Evolutionary conservation across 1,140 invertebrate genomes (phyloP).

Genomic region (Zaprionus kolodkinae): DNA sequence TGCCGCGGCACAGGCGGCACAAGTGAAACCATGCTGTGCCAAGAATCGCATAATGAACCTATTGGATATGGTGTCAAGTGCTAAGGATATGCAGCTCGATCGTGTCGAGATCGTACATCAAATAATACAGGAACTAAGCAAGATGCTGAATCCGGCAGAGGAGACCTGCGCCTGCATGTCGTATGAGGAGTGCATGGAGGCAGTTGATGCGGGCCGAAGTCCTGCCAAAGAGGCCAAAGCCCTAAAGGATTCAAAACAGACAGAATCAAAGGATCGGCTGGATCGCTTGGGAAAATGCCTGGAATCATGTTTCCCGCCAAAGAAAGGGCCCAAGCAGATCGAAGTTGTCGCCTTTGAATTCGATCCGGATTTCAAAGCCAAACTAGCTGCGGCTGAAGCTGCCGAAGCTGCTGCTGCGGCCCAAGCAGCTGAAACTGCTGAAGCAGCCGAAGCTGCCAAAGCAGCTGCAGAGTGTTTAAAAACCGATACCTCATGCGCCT

Average conservation of each 20-base stretch:
- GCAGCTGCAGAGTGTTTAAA: no score
- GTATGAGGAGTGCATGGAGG: slow-evolving; percentile 20
- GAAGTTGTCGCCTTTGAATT: slow-evolving; percentile 56
- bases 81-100: not conserved
- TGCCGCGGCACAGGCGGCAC: no score
- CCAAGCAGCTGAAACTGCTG: no score
- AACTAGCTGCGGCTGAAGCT: not conserved
- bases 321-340: not conserved
- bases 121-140: slow-evolving; percentile 24
- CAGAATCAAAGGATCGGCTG: slow-evolving; percentile 38
- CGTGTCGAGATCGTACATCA: slow-evolving; percentile 5
- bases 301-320: slow-evolving; percentile 42
- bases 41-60: slow-evolving; percentile 4
- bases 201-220: not conserved
- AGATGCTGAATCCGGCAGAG: slow-evolving; percentile 4
- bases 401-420: no score
- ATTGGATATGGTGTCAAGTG: slow-evolving; percentile 8
- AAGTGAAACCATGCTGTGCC: no score
- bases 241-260: not conserved
- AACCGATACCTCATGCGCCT: no score
- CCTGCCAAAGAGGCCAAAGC: not conserved
- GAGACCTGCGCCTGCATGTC: not conserved
- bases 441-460: no score
- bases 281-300: slow-evolving; percentile 52
- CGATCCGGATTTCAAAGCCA: slow-evolving; percentile 41